Conservation (phyloP, 1,140 invertebrate species). For the Holcopasites calliopsidis region DNA sequence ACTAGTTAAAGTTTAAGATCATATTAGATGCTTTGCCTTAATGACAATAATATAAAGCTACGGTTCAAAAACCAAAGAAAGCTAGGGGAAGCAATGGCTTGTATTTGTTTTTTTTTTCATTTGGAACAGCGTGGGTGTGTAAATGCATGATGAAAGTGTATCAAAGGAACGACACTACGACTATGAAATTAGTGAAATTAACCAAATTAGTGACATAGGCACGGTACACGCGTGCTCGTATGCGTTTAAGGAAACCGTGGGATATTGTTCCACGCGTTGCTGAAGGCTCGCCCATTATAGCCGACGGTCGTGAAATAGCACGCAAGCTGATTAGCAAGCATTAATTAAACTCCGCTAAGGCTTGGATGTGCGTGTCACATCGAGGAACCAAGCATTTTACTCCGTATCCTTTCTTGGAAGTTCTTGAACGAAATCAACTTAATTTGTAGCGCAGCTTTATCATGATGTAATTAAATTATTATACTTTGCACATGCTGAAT, state of each 20-base stretch:
- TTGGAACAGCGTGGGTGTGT: not conserved
- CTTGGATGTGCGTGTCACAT: not conserved
- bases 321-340: not conserved
- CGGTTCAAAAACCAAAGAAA: too few relatives aligned
- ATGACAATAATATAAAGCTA: too few relatives aligned
- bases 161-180: not conserved
- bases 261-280: constrained; percentile 7
- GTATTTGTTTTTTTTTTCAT: too few relatives aligned
- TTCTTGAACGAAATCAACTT: not conserved
- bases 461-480: not conserved
- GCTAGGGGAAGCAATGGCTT: too few relatives aligned
- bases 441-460: not conserved
- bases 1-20: too few relatives aligned
- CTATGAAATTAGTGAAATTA: constrained; percentile 18
- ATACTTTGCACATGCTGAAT: too few relatives aligned
- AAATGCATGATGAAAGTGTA: constrained; percentile 9
- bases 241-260: constrained; percentile 12
- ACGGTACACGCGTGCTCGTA: not conserved
- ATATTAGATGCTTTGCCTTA: too few relatives aligned
- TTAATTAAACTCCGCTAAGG: not conserved
- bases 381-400: not conserved
- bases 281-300: not conserved
- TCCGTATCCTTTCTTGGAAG: not conserved
- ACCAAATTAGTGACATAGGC: constrained; percentile 9
- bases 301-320: constrained; percentile 3